Percentiles rank a stretch among this genome's conserved stretches.
Conservation (phyloP, 2,888 invertebrate species). For the Acanthosepion esculentum region DNA sequence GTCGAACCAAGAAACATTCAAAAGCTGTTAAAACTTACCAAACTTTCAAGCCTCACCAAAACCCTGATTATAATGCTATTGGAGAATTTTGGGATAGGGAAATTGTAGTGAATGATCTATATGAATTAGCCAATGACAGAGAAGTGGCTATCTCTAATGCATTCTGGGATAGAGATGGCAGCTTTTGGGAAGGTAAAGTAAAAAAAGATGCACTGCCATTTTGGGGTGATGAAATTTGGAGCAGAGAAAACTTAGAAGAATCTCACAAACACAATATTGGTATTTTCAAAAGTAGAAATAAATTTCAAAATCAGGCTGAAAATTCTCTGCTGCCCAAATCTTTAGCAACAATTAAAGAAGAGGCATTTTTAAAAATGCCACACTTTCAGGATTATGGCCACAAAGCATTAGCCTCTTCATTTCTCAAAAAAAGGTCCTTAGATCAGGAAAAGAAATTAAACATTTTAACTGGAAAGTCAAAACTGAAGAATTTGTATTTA, state of each 20-base stretch:
- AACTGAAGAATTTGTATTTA: background rate
- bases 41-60: background rate
- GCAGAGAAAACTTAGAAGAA: background rate
- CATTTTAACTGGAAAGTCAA: background rate
- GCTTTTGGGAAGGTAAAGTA: background rate
- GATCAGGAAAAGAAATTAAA: background rate
- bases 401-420: background rate
- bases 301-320: no score
- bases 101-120: background rate
- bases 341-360: background rate
- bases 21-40: background rate
- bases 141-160: background rate
- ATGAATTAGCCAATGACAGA: background rate
- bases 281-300: no score
- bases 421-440: background rate
- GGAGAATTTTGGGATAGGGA: conserved; percentile 17
- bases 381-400: background rate
- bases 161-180: background rate
- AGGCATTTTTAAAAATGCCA: background rate
- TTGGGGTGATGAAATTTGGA: background rate
- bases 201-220: background rate
- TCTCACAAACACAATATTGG: background rate
- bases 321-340: no score
- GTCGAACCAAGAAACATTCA: background rate
- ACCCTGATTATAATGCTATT: background rate